Conservation (phyloP, 2,113 vertebrate species). For the Entosphenus tridentatus region DNA sequence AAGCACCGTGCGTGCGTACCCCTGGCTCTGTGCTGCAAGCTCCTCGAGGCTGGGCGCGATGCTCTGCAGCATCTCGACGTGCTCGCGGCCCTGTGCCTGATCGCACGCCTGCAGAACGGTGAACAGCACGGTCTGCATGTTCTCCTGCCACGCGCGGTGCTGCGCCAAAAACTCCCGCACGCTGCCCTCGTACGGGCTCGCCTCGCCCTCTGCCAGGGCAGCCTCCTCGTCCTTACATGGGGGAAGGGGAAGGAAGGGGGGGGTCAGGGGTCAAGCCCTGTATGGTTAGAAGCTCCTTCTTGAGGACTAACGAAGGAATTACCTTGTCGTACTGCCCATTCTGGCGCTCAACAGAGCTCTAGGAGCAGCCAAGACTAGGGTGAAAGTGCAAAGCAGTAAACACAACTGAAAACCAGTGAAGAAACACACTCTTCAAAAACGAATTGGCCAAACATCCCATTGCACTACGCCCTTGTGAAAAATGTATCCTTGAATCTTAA, state of each 20-base stretch:
- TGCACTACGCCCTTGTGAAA: too few species aligned
- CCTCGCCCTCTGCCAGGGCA: conserved; percentile 67
- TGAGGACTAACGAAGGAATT: too few species aligned
- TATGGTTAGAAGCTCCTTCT: too few species aligned
- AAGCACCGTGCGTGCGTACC: conserved; percentile 21
- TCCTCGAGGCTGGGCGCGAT: conserved; percentile 80
- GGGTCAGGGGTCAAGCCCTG: too few species aligned
- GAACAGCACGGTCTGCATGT: conserved; percentile 84
- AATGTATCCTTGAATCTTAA: too few species aligned
- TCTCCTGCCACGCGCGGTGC: conserved; percentile 97
- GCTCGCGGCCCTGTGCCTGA: conserved; percentile 64
- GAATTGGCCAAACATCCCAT: too few species aligned
- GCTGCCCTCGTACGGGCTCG: conserved; percentile 72
- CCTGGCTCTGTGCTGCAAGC: conserved; percentile 69
- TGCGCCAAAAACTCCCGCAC: conserved; percentile 79
- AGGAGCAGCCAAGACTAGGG: too few species aligned
- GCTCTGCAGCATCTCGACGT: conserved; percentile 74
- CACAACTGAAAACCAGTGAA: too few species aligned
- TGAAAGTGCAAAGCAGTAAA: too few species aligned
- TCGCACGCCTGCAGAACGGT: conserved; percentile 83
- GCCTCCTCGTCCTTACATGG: conserved; percentile 70
- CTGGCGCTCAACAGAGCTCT: too few species aligned
- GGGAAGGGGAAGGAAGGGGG: conserved; percentile 7
- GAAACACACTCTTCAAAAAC: too few species aligned
- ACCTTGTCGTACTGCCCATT: too few species aligned